Percentiles rank a stretch among this genome's conserved stretches.
phyloP scores from a whole-genome alignment of 2,888 invertebrate genomes.

The Pseudoips prasinana region DNA sequence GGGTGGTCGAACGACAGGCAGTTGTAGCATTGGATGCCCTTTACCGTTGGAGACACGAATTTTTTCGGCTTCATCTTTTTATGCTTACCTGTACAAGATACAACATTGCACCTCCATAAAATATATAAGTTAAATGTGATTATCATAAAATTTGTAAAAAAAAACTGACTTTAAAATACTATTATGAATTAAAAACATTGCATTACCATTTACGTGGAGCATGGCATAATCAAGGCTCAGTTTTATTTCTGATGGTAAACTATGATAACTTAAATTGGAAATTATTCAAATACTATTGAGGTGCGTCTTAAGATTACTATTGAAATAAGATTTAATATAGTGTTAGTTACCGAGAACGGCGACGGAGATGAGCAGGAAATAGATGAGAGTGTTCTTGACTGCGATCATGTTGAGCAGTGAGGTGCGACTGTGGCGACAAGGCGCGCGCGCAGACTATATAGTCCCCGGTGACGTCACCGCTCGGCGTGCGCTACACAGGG shows the following conservation, averaged over 20 bases:
- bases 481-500: no score
- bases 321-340: no score
- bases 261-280: no score
- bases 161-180: no score
- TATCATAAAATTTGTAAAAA: no score
- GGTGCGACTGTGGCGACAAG: slow-evolving; percentile 10
- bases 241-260: no score
- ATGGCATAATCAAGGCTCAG: no score
- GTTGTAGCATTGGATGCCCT: slow-evolving; percentile 75
- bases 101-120: background rate
- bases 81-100: slow-evolving; percentile 53
- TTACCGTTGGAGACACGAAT: slow-evolving; percentile 60
- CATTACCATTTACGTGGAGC: no score
- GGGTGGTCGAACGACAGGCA: slow-evolving; percentile 75
- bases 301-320: no score
- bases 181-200: no score
- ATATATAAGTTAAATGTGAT: no score
- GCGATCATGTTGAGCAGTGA: slow-evolving; percentile 34
- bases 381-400: slow-evolving; percentile 45
- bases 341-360: slow-evolving; percentile 52
- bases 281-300: no score
- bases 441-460: slow-evolving; percentile 40
- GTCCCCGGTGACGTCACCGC: slow-evolving; percentile 20
- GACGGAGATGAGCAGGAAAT: slow-evolving; percentile 51
- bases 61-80: slow-evolving; percentile 70